phyloP scores from a whole-genome alignment of 2,113 vertebrate species.

The Ophthalmolycus amberensis region DNA sequence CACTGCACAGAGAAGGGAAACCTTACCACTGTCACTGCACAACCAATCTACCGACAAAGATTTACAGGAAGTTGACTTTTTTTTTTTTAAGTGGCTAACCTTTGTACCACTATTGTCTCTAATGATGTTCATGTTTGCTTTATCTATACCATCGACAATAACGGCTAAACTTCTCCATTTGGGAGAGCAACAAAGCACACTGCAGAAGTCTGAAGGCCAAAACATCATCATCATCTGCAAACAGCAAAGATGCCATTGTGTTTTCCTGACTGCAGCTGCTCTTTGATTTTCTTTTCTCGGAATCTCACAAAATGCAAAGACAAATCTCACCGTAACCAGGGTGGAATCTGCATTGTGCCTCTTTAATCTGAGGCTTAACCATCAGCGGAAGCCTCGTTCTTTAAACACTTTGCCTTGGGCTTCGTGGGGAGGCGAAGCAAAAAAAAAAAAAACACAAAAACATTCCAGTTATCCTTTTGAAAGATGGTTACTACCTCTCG shows the following conservation, averaged over 20 bases:
- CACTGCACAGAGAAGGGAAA: background rate
- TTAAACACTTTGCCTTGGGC: conserved; percentile 22
- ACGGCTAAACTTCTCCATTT: background rate
- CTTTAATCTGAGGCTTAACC: conserved; percentile 33
- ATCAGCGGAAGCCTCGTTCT: conserved; percentile 19
- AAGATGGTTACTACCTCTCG: background rate
- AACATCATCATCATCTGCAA: background rate
- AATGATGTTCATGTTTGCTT: background rate
- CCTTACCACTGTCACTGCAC: background rate
- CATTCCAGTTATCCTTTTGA: conserved; percentile 20
- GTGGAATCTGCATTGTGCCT: conserved; percentile 23
- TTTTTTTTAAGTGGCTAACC: too few relatives aligned
- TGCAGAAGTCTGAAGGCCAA: background rate
- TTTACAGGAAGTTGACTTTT: background rate
- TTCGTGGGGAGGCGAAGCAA: background rate
- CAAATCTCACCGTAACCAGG: too few relatives aligned
- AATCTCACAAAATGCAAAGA: conserved; percentile 20
- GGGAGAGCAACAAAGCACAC: background rate
- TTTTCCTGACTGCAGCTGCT: conserved; percentile 8
- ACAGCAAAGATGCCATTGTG: background rate
- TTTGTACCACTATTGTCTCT: background rate
- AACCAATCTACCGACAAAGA: background rate
- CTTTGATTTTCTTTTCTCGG: conserved; percentile 3
- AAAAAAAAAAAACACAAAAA: conserved; percentile 17
- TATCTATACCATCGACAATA: background rate